These are phyloP conservation scores for Montipora foliosa DNA, from an alignment of 64 coral and sea anemone genomes.

Conservation along the genomic window DNA sequence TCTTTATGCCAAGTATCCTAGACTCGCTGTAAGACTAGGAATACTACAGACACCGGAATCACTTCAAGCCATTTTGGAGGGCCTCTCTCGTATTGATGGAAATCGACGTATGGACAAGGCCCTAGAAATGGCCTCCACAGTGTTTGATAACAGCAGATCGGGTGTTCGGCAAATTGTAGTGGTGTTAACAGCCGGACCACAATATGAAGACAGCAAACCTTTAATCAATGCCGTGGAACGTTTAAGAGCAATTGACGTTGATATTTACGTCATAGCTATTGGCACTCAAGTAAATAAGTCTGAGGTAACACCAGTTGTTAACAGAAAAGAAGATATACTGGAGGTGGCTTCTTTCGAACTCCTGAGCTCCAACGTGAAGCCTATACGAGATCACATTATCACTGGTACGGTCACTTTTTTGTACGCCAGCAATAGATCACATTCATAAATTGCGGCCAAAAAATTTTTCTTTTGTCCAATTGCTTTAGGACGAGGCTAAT, in stretches of 20 bases:
- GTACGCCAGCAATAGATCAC: background rate
- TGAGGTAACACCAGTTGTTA: constrained; percentile 6
- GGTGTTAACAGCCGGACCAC: constrained; percentile 28
- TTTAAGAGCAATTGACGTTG: background rate
- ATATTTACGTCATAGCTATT: constrained; percentile 40
- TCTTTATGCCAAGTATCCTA: constrained; percentile 65
- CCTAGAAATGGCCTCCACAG: constrained; percentile 32
- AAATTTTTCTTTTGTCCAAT: no score
- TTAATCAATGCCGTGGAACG: background rate
- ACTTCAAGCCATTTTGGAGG: background rate
- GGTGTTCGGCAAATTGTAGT: constrained; percentile 43
- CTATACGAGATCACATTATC: constrained; percentile 18
- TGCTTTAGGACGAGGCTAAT: no score
- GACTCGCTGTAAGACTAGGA: background rate
- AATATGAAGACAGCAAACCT: constrained; percentile 7
- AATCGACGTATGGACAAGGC: constrained; percentile 55
- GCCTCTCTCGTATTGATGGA: constrained; percentile 14
- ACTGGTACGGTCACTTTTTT: background rate
- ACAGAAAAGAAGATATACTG: constrained; percentile 7
- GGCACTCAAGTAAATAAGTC: constrained; percentile 33
- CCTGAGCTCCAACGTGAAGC: constrained; percentile 6
- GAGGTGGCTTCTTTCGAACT: background rate
- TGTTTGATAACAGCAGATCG: constrained; percentile 14
- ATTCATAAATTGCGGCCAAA: no score
- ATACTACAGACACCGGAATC: background rate